Evolutionary conservation across 2,113 vertebrate species (phyloP), one percentile per base, ranked within the genome.

Genomic region (Callopanchax toddi): DNA sequence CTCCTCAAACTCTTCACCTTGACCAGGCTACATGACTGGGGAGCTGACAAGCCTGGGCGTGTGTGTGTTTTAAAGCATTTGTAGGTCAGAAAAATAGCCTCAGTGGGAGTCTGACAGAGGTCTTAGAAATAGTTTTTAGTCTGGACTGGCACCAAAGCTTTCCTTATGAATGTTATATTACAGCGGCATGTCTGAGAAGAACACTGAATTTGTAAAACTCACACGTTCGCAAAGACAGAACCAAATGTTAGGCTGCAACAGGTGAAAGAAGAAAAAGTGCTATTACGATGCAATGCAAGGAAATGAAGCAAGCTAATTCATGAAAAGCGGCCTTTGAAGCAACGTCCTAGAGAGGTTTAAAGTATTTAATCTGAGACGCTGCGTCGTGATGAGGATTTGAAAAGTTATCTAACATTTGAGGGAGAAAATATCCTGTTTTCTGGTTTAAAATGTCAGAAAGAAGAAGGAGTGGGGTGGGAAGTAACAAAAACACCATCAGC

Each of bases 51-150:
- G 78, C 39, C 40, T 3, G 5, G 39, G 67, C 57, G 25, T 50
- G 73, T 65, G 46, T 66, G 48, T 79, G 54, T 74, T 74, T 60
- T 40, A 50, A 83, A 76, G 67, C 53, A 50, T 77, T 86, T 83
- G 73, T 82, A 86, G 83, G 87, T 88, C 85, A 87, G 59, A 71
- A 74, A 80, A 83, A 84, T 62, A 71, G 64, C 66, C 83, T 78
- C 55, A 29, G 63, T 63, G 68, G 74, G 72, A 84, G 66, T 82
- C 74, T 81, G 81, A 77, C 59, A 43, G 61, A 77, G 40, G 59
- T 73, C 68, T 86, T 68, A 49, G 71, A 52, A 58, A 80, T 80
- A 79, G 43, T 34, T 83, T 75, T 71, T 58, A 68, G 55, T 73
- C 74, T 67, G 56, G 67, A 65, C 81, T 65, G 74, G 42, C 50